Conservation (phyloP, 2,888 invertebrate species). For the Pammene fasciana region DNA sequence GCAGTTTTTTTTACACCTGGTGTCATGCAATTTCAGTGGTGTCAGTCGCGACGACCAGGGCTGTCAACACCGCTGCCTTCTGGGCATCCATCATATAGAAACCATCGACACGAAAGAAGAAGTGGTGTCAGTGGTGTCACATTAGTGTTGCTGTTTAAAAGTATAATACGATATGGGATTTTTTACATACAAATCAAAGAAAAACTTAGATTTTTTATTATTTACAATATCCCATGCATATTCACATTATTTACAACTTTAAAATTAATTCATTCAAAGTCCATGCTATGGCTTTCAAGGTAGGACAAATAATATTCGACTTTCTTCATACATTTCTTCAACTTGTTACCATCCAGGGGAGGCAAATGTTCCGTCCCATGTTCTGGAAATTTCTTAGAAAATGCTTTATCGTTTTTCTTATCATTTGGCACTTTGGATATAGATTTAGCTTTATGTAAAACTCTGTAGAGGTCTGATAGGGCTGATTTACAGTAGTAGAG, state of each 20-base stretch:
- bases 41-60: no score
- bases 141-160: no score
- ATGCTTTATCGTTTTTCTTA: constrained; percentile 58
- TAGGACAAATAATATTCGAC: constrained; percentile 89
- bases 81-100: no score
- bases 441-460: constrained; percentile 78
- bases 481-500: constrained; percentile 85
- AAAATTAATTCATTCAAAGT: constrained; percentile 52
- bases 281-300: constrained; percentile 73
- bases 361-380: constrained; percentile 76
- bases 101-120: no score
- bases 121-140: no score
- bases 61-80: no score
- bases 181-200: background rate
- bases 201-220: background rate
- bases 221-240: background rate
- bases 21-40: no score
- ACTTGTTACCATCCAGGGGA: constrained; percentile 77
- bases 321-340: constrained; percentile 85
- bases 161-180: no score
- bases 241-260: constrained; percentile 11
- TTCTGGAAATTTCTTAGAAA: constrained; percentile 83
- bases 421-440: constrained; percentile 46
- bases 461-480: constrained; percentile 85
- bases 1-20: constrained; percentile 44